Base-by-base conservation (phyloP, 2,113 vertebrate species). In the Marcusenius ussheri region DNA sequence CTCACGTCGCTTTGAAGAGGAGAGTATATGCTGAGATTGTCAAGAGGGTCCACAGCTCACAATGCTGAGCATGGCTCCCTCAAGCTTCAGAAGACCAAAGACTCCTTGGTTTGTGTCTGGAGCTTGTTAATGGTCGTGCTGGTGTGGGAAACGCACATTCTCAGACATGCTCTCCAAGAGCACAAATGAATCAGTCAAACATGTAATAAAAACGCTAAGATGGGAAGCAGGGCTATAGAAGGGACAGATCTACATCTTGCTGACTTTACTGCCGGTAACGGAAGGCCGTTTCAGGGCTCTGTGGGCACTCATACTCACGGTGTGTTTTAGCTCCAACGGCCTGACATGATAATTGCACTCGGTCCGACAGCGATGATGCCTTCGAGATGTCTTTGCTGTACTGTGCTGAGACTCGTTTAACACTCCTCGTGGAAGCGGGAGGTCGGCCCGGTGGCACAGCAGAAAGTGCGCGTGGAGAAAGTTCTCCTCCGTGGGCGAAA, bases 271-370 rank as follows among this genome's bases (percentile, higher is more conserved):
- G 90, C 91, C 92, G 90, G 91, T 92, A 92, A 90, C 93, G 94
- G 93, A 94, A 94, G 93, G 95, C 90, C 92, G 93, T 95, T 95
- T 95, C 93, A 95, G 90, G 90, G 93, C 88, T 90, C 92, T 89
- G 56, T 31, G 24, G 90, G 92, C 89, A 91, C 90, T 70, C 88
- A 19, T 45, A 50, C 90, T 70, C 90, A 58, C 83, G 31, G 84
- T 88, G 87, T 88, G 90, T 21, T 50, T 84, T 27, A 21, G 47
- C n/a, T 47, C 86, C 8, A 91, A 90, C 51, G 89, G 85, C 74
- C 89, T 89, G 70, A 66, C 90, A 80, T 89, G 90, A 50, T 91
- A 90, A 91, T 89, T 91, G 89, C 35, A 77, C 62, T 83, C 51
- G 31, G 47, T 88, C 88, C 80, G 90, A 92, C 88, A 88, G 88